These are phyloP conservation scores for Halcyon smyrnensis DNA, from an alignment of 2,797 vertebrate genomes.

Conservation along the genomic window DNA sequence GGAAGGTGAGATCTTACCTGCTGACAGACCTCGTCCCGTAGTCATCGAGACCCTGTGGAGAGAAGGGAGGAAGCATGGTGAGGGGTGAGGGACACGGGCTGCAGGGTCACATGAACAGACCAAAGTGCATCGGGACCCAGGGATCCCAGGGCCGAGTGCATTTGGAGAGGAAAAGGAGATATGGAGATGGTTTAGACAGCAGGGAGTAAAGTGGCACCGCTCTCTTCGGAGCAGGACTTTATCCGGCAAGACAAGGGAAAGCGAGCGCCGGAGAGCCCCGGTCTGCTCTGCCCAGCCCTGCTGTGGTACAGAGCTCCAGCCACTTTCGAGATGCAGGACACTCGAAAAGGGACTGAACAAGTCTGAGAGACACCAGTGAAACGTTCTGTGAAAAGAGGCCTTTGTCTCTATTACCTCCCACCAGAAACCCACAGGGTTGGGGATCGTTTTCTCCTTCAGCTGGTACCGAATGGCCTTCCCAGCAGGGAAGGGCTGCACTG, in stretches of 20 bases:
- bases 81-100: background rate
- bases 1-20: constrained; percentile 84
- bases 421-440: constrained; percentile 61
- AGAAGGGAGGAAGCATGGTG: constrained; percentile 10
- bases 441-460: constrained; percentile 43
- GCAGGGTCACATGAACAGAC: background rate
- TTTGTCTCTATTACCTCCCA: constrained; percentile 28
- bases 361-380: background rate
- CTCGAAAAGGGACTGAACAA: background rate
- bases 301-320: background rate
- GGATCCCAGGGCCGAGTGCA: background rate
- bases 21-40: constrained; percentile 88
- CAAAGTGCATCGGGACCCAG: background rate
- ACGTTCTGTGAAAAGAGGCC: background rate
- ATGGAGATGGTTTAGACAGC: constrained; percentile 6
- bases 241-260: background rate
- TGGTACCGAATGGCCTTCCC: background rate
- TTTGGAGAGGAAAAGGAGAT: background rate
- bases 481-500: background rate
- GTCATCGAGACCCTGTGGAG: constrained; percentile 83
- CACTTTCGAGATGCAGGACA: background rate
- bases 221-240: background rate
- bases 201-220: background rate
- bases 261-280: background rate
- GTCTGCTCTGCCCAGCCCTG: background rate